Conservation (phyloP, 92 coral and sea anemone genomes). For the Phenganax stokvisi region DNA sequence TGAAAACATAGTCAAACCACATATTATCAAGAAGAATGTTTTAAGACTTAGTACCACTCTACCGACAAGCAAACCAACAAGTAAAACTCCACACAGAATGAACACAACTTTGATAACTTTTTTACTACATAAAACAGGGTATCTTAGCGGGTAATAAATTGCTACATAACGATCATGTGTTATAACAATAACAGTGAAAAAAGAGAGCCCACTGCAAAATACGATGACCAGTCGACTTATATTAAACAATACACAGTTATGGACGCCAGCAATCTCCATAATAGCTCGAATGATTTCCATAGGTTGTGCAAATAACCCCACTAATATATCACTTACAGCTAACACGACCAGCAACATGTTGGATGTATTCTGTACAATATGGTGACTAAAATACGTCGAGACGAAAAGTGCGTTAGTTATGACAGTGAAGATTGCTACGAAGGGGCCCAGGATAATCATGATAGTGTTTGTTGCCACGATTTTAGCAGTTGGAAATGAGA, state of each 20-base stretch:
- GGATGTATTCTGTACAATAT: constrained; percentile 26
- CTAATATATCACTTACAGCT: constrained; percentile 29
- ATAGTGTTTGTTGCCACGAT: constrained; percentile 25
- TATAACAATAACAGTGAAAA: constrained; percentile 22
- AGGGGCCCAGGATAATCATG: not conserved
- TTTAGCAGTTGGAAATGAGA: constrained; percentile 4
- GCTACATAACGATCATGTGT: constrained; percentile 34
- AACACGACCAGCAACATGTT: constrained; percentile 31
- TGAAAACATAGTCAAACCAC: constrained; percentile 19
- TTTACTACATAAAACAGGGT: constrained; percentile 15
- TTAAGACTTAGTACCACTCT: constrained; percentile 6
- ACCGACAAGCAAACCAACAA: constrained; percentile 4
- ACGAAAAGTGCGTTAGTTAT: constrained; percentile 28
- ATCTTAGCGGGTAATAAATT: constrained; percentile 30
- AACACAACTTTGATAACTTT: constrained; percentile 11
- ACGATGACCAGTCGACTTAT: constrained; percentile 31
- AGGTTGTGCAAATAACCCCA: constrained; percentile 17
- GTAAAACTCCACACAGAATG: constrained; percentile 8
- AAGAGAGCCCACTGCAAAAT: constrained; percentile 35
- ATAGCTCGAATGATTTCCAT: constrained; percentile 19
- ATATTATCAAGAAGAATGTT: constrained; percentile 25
- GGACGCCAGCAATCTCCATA: constrained; percentile 14
- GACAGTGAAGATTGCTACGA: constrained; percentile 21
- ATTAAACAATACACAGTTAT: constrained; percentile 5
- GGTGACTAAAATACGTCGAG: constrained; percentile 15